Percentiles rank a stretch among this genome's conserved stretches.
phyloP scores from a whole-genome alignment of 2,797 vertebrate species.

The Pogoniulus pusillus region DNA sequence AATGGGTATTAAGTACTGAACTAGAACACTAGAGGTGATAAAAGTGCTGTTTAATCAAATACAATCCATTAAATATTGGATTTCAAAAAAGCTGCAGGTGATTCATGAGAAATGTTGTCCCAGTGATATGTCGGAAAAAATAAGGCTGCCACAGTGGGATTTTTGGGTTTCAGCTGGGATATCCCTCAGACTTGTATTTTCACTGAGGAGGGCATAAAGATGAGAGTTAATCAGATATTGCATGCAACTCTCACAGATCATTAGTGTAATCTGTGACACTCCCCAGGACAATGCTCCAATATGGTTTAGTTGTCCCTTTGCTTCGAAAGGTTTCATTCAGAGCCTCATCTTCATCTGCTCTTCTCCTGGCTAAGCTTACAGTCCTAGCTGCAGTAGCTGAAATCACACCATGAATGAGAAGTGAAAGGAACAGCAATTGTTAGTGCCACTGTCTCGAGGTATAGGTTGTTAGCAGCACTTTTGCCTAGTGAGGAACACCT shows the following conservation, averaged over 20 bases:
- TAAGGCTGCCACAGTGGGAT: neutral
- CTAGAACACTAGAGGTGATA: neutral
- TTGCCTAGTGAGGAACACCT: neutral
- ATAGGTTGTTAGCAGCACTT: neutral
- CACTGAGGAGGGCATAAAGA: neutral
- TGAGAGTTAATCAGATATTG: neutral
- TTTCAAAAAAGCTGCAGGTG: neutral
- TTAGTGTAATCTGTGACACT: neutral
- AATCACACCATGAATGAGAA: neutral
- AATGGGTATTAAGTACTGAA: slow-evolving; percentile 3
- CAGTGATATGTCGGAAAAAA: neutral
- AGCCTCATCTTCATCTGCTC: neutral
- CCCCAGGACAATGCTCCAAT: neutral
- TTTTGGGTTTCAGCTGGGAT: neutral
- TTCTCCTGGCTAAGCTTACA: neutral
- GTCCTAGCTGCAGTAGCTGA: neutral
- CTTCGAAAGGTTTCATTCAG: neutral
- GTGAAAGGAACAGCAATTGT: neutral
- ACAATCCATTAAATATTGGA: neutral
- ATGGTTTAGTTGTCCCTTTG: neutral
- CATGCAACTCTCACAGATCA: neutral
- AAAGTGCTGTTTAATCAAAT: neutral
- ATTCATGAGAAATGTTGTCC: neutral
- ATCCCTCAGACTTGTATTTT: neutral
- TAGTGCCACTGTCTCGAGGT: neutral